Conservation (phyloP, 2,797 vertebrate genomes). For the Brachyrhaphis roseni region DNA sequence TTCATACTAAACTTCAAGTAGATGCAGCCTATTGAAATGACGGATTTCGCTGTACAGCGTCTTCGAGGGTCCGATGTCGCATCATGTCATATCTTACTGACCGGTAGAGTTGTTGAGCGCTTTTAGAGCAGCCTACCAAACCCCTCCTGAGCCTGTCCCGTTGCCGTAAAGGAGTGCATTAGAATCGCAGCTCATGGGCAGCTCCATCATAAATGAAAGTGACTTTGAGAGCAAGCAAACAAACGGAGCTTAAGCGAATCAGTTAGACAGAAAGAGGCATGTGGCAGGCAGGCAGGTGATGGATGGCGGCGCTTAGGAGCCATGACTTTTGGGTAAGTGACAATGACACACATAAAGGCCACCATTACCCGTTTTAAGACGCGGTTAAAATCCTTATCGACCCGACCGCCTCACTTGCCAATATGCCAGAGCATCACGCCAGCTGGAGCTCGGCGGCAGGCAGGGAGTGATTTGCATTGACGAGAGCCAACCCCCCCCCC, state of each 20-base stretch:
- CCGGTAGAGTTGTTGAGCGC: slow-evolving; percentile 6
- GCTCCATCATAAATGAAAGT: slow-evolving; percentile 77
- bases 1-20: slow-evolving; percentile 15
- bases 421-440: slow-evolving; percentile 70
- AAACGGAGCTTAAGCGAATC: slow-evolving; percentile 76
- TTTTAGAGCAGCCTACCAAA: slow-evolving; percentile 26
- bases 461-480: slow-evolving; percentile 72
- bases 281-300: slow-evolving; percentile 78
- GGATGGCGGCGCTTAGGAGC: slow-evolving; percentile 79
- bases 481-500: slow-evolving; percentile 41
- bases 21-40: slow-evolving; percentile 10
- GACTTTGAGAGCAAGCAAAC: slow-evolving; percentile 79
- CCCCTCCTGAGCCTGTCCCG: slow-evolving; percentile 26
- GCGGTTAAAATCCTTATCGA: slow-evolving; percentile 81
- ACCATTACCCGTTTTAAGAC: slow-evolving; percentile 81
- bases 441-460: slow-evolving; percentile 65
- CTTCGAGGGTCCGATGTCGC: too few relatives aligned
- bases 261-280: slow-evolving; percentile 72
- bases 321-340: slow-evolving; percentile 82
- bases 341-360: slow-evolving; percentile 83
- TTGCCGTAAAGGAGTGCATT: slow-evolving; percentile 25
- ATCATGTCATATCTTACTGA: background rate
- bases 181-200: slow-evolving; percentile 26
- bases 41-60: too few relatives aligned
- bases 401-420: slow-evolving; percentile 75